A percentile compares a stretch with the other conserved stretches of the same genome.
phyloP scores from a whole-genome alignment of 2,888 invertebrate species.

The Chloromyia formosa region DNA sequence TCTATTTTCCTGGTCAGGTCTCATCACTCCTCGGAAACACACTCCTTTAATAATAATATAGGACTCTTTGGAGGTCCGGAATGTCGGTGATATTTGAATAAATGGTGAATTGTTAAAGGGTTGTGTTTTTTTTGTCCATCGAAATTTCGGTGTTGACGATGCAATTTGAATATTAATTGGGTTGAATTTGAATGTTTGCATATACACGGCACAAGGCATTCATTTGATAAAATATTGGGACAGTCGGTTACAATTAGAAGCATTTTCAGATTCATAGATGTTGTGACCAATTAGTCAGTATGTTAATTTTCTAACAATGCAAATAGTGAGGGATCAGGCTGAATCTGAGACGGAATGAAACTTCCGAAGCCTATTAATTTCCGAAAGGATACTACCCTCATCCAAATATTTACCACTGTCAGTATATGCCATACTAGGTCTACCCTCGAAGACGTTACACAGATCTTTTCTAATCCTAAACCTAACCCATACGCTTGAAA shows the following conservation, averaged over 20 bases:
- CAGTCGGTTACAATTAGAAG: not conserved
- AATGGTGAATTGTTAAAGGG: not conserved
- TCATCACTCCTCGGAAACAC: not conserved
- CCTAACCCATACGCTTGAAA: not conserved
- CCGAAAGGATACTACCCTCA: not conserved
- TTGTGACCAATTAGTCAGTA: not conserved
- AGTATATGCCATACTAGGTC: not conserved
- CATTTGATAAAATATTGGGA: not conserved
- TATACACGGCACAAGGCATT: not conserved
- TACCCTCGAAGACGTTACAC: too few relatives aligned
- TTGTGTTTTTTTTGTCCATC: not conserved
- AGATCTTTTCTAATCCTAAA: not conserved
- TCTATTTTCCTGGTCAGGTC: constrained; percentile 34
- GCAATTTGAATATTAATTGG: not conserved
- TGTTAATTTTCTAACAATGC: too few relatives aligned
- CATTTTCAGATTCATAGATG: not conserved
- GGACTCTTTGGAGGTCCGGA: not conserved
- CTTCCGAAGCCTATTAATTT: too few relatives aligned
- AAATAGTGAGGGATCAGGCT: too few relatives aligned
- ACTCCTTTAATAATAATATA: not conserved
- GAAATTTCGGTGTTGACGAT: not conserved
- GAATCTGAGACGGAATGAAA: too few relatives aligned
- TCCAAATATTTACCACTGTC: not conserved
- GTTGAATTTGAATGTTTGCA: not conserved
- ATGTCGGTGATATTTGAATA: not conserved